Base-by-base conservation (phyloP, 1,140 invertebrate species). In the Microplitis demolitor region DNA sequence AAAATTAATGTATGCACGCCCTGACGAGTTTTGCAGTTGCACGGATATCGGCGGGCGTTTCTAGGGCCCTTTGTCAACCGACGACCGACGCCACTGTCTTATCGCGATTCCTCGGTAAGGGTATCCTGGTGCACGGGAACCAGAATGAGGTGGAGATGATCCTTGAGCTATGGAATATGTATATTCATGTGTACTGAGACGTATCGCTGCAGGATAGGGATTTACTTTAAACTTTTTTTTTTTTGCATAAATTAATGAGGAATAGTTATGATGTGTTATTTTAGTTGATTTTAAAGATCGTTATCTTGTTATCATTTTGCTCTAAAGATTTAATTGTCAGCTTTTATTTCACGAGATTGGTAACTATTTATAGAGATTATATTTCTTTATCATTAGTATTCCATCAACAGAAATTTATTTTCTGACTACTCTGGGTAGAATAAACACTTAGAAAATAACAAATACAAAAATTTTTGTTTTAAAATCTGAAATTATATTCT, bases 1-100 rank as follows among this genome's bases (percentile, higher is more conserved):
- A 45, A 45, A 73, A 82, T 81, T 81, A 82, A 82, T 83, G 83
- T 85, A 85, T 85, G 82, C 72, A 85, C 82, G 82, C 82, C 83
- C 78, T 76, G 24, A 24, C 82, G 78, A 80, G 76, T 11, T 6
- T 45, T 83, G 82, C 79, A 78, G 75, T 80, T 82, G 78, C 78
- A 75, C 78, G 80, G 78, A 84, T 81, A 80, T 78, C 73, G 76
- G 64, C 72, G 78, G 83, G 83, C 82, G 82, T 84, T 78, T 71
- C 82, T 71, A 70, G 77, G 78, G 78, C 82, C 79, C 82, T 84
- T 84, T 85, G 83, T 85, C 82, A 85, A 83, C 82, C 78, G 79
- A 80, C 78, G 80, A 84, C 82, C 72, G 72, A 76, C 77, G 80
- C 76, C 81, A 79, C 79, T 56, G 37, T 83, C 81, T 84, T 84